phyloP scores from a whole-genome alignment of 2,113 vertebrate species.

The Scopus umbretta region DNA sequence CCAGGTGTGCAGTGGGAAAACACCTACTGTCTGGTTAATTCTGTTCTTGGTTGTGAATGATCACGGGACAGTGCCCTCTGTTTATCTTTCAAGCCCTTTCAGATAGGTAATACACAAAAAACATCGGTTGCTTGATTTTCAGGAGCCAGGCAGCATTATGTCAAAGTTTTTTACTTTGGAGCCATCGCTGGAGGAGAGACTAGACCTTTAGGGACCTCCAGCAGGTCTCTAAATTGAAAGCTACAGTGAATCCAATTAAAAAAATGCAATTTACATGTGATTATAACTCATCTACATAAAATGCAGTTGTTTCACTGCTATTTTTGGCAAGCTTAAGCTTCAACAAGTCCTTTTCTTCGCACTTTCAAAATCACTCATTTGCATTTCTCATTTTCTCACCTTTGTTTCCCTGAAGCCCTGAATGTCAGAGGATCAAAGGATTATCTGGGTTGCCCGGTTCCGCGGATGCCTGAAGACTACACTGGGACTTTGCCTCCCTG shows the following conservation, averaged over 20 bases:
- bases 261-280: neutral
- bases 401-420: neutral
- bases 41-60: neutral
- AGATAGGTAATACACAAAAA: neutral
- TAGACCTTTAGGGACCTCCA: neutral
- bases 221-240: neutral
- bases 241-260: neutral
- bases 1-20: neutral
- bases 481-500: neutral
- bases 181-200: neutral
- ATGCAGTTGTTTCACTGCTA: neutral
- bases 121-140: neutral
- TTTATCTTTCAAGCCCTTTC: neutral
- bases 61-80: neutral
- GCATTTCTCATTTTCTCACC: constrained; percentile 34
- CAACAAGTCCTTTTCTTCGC: neutral
- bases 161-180: neutral
- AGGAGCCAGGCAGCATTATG: neutral
- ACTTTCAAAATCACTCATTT: neutral
- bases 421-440: constrained; percentile 20
- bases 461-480: neutral
- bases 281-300: constrained; percentile 9
- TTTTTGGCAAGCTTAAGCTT: neutral
- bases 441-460: neutral
- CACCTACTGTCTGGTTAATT: neutral